Evolutionary conservation across 2,113 vertebrate genomes (phyloP).

Genomic region (Syrmaticus mikado): DNA sequence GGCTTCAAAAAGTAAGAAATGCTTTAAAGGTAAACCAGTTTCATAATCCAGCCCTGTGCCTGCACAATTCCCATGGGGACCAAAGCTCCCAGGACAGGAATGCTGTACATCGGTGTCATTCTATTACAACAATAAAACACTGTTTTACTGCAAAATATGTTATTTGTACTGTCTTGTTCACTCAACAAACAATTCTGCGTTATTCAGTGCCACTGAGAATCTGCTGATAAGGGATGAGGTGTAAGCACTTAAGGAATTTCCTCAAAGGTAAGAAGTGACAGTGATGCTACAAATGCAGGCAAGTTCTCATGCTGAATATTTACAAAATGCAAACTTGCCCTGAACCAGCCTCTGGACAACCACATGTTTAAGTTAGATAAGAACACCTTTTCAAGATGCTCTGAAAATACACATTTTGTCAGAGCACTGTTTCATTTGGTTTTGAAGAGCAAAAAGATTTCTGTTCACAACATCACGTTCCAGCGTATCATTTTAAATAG

Average conservation of each 20-base stretch:
- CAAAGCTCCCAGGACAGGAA: not conserved
- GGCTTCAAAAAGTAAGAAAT: not conserved
- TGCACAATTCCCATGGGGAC: not conserved
- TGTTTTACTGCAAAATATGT: not conserved
- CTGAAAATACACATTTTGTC: not conserved
- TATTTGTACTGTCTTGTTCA: not conserved
- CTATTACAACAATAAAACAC: not conserved
- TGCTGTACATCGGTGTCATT: not conserved
- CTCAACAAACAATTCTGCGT: not conserved
- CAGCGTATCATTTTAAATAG: not conserved
- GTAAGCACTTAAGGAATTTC: not conserved
- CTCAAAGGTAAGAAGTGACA: not conserved
- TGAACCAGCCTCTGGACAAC: not conserved
- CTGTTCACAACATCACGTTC: not conserved
- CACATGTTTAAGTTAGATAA: not conserved
- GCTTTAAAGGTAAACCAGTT: not conserved
- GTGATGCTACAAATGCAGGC: not conserved
- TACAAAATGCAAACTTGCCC: not conserved
- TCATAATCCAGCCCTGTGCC: slow-evolving; percentile 25
- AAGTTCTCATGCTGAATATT: not conserved
- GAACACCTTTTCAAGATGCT: not conserved
- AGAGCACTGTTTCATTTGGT: not conserved
- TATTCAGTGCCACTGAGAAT: not conserved
- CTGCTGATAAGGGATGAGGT: not conserved
- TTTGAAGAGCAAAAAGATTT: not conserved